Conservation (phyloP, 2,797 vertebrate genomes). For the Coccyzus lansbergi region DNA sequence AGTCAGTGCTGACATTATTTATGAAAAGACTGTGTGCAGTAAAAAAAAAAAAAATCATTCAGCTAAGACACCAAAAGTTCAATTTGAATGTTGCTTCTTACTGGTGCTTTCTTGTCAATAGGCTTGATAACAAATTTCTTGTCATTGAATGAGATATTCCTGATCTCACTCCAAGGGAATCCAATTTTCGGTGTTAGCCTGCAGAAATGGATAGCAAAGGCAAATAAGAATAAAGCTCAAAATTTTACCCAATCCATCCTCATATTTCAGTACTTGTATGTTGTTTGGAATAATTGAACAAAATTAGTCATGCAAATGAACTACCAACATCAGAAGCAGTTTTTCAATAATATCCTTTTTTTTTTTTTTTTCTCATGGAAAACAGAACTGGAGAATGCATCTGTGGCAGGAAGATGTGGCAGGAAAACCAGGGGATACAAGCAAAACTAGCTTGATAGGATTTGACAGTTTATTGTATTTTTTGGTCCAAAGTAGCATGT, state of each 20-base stretch:
- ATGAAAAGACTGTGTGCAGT: not conserved
- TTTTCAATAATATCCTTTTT: not conserved
- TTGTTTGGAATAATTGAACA: not conserved
- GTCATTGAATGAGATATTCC: conserved; percentile 98
- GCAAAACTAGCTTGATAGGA: not conserved
- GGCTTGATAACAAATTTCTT: conserved; percentile 99
- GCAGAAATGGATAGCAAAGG: conserved; percentile 47
- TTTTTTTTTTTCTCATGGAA: fast-evolving
- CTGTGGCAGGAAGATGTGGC: not conserved
- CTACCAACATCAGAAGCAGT: not conserved
- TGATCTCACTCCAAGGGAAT: conserved; percentile 98
- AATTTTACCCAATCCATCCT: not conserved
- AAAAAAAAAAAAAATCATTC: not conserved
- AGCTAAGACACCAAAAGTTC: not conserved
- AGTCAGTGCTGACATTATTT: fast-evolving
- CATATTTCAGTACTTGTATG: not conserved
- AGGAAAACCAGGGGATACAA: not conserved
- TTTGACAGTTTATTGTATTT: not conserved
- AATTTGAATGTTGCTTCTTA: conserved; percentile 73
- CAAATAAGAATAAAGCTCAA: not conserved
- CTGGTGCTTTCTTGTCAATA: conserved; percentile 98
- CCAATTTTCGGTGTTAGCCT: conserved; percentile 98
- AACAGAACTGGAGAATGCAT: not conserved
- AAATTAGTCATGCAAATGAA: not conserved
- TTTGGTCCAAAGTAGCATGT: not conserved